Conservation (phyloP, 2,113 vertebrate species). For the Stegostoma tigrinum region DNA sequence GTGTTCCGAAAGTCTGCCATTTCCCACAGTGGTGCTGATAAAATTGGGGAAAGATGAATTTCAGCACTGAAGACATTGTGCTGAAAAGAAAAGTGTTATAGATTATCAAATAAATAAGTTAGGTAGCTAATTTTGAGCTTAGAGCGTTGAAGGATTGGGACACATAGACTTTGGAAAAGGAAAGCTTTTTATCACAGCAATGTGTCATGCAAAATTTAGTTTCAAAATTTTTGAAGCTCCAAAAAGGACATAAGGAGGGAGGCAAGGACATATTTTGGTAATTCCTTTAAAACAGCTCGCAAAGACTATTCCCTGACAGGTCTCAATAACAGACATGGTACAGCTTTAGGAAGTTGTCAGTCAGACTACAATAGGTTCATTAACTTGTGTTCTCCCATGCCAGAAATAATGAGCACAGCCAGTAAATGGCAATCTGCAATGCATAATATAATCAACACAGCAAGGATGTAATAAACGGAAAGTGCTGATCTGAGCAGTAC, state of each 20-base stretch:
- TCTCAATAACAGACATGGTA: background rate
- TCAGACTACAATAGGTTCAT: background rate
- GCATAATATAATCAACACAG: background rate
- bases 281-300: background rate
- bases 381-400: background rate
- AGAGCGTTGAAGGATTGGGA: too few relatives aligned
- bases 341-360: conserved; percentile 2
- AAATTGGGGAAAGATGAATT: too few relatives aligned
- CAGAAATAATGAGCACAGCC: background rate
- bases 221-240: background rate
- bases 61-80: too few relatives aligned
- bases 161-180: too few relatives aligned
- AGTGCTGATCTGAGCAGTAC: background rate
- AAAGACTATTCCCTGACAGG: background rate
- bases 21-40: too few relatives aligned
- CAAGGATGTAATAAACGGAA: background rate
- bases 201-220: background rate
- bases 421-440: background rate
- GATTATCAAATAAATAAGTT: too few relatives aligned
- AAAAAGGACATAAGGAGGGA: background rate
- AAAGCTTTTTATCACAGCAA: too few relatives aligned
- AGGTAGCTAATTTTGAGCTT: too few relatives aligned
- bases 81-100: too few relatives aligned
- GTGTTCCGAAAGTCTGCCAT: too few relatives aligned
- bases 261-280: background rate